Evolutionary conservation across 2,888 invertebrate species (phyloP).

Genomic region (Glomeris marginata): DNA sequence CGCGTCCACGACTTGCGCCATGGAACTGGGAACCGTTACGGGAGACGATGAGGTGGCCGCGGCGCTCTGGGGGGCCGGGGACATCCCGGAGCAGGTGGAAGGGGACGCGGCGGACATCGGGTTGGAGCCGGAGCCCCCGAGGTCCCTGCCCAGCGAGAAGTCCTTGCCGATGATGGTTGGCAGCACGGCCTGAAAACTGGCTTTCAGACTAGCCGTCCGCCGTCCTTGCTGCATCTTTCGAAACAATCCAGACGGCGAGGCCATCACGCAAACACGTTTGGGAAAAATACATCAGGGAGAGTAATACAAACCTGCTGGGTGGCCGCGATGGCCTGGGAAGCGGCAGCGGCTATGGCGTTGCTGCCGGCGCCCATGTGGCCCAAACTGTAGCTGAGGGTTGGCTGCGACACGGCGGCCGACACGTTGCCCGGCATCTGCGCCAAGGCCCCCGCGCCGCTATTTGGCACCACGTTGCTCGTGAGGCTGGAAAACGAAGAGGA

Average conservation of each 20-base stretch:
- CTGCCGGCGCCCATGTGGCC: constrained; percentile 73
- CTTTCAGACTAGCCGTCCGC: constrained; percentile 82
- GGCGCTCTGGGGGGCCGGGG: constrained; percentile 17
- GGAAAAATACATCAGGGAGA: not conserved
- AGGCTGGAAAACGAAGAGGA: constrained; percentile 10
- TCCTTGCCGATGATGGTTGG: constrained; percentile 33
- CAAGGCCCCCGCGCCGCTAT: not conserved
- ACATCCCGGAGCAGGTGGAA: constrained; percentile 2
- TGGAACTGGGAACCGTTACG: not conserved
- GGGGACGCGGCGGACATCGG: constrained; percentile 50
- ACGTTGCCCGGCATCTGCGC: constrained; percentile 6
- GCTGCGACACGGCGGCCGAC: constrained; percentile 4
- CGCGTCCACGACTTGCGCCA: constrained; percentile 2
- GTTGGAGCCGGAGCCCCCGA: constrained; percentile 50
- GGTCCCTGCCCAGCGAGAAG: constrained; percentile 51
- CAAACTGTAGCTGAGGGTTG: constrained; percentile 33
- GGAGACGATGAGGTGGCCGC: constrained; percentile 16
- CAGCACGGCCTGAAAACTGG: constrained; percentile 75
- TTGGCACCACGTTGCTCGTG: not conserved
- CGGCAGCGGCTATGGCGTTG: constrained; percentile 82
- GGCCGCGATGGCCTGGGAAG: constrained; percentile 88
- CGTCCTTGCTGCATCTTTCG: constrained; percentile 74
- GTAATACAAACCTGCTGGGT: constrained; percentile 58
- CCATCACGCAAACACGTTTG: too few relatives aligned
- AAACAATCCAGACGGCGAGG: too few relatives aligned